Evolutionary conservation across 1,140 invertebrate species (phyloP).

Genomic region (Triops cancriformis): DNA sequence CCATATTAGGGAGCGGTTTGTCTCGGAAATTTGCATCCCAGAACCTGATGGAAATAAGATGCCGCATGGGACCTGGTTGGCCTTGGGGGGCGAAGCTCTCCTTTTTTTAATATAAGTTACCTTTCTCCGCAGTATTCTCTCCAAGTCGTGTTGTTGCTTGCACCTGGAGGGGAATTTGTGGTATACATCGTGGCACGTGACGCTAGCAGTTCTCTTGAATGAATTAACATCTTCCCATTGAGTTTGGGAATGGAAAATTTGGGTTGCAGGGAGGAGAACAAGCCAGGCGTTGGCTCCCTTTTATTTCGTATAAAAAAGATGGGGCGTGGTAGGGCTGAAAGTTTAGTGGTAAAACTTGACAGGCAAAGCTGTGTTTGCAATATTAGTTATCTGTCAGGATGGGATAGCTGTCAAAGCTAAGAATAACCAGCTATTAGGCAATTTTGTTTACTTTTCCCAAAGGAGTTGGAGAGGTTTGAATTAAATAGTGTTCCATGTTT

Average conservation of each 20-base stretch:
- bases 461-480: not conserved
- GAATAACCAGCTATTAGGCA: not conserved
- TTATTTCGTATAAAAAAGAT: not conserved
- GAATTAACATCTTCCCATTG: not conserved
- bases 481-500: not conserved
- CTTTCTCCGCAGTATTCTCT: not conserved
- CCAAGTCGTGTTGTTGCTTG: too few species aligned
- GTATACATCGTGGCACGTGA: not conserved
- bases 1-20: conserved; percentile 4
- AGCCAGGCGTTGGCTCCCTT: not conserved
- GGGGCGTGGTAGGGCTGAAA: not conserved
- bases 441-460: not conserved
- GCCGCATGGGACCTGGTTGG: not conserved
- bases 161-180: not conserved
- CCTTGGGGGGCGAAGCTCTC: not conserved
- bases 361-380: not conserved
- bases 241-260: not conserved
- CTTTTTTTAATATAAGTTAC: not conserved
- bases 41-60: not conserved
- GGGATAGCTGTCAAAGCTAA: not conserved
- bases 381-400: not conserved
- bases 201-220: not conserved
- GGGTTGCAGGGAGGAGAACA: not conserved
- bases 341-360: not conserved
- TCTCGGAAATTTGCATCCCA: not conserved